Evolutionary conservation across 2,113 vertebrate genomes (phyloP), one percentile per base, ranked within the genome.

Genomic region (Pseudorhombus dupliciocellatus): DNA sequence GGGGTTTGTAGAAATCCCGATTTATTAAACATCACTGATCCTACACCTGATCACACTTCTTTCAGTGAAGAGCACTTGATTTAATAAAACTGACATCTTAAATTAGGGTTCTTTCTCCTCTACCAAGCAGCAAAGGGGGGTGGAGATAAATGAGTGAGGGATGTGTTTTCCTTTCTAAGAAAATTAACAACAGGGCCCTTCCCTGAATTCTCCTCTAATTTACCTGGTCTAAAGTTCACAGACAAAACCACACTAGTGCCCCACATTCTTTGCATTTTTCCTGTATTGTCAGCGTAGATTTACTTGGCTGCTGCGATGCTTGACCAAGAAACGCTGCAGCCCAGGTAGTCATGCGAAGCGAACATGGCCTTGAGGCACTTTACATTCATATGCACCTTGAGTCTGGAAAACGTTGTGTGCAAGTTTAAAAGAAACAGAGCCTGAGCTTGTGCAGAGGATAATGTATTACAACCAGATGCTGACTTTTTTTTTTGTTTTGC

Each of bases 381-480:
- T 50, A 25, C 46, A 69, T 84, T 80, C 82, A 85, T 65, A 50
- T 70, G 53, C 66, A 74, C 82, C 40, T 51, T 16, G 34, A 61
- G 76, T 84, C 86, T 89, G 85, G 83, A 83, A 88, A 80, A 61
- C 48, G 56, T 83, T 84, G 34, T 37, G 34, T 77, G 60, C 73
- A 66, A n/a, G 20, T 50, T 50, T 20, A 0, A 4, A 50, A 37
- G 34, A 48, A 81, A 68, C 25, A 54, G 24, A 75, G 64, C 26
- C 46, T 16, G 40, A 68, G 62, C 61, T 73, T 75, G 70, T 76
- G 68, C 69, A 74, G 64, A 72, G 60, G 69, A 76, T 84, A 79
- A 51, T 68, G 73, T 82, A 86, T 92, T 83, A 57, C 62, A 86
- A 79, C 83, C 87, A 90, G 85, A 90, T 88, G 87, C 60, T 61